Percentiles rank a stretch among this genome's conserved stretches.
phyloP scores from a whole-genome alignment of 2,113 vertebrate genomes.

The Aptenodytes forsteri region DNA sequence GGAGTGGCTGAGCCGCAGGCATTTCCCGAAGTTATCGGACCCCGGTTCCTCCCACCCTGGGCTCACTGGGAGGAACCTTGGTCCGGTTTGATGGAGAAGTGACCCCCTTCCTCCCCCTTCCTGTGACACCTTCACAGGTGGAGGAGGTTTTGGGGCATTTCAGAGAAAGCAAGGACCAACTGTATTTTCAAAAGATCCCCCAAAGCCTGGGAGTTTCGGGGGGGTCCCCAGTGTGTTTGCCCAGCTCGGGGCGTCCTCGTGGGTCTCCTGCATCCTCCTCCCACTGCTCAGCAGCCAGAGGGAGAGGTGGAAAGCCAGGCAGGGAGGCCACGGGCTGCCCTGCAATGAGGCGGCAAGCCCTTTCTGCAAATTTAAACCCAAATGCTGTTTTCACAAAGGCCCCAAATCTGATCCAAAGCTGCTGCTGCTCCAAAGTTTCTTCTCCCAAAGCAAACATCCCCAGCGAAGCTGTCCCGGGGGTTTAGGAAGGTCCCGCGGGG shows the following conservation, averaged over 20 bases:
- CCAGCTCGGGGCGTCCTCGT: fast-evolving
- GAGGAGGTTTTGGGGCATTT: neutral
- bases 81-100: fast-evolving
- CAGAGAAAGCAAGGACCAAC: no score
- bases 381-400: neutral
- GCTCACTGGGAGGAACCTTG: neutral
- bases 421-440: neutral
- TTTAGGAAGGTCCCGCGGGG: neutral
- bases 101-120: neutral
- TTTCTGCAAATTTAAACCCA: fast-evolving
- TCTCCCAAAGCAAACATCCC: neutral
- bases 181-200: neutral
- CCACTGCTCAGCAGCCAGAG: neutral
- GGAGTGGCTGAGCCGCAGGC: neutral
- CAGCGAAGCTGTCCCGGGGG: neutral
- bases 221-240: neutral
- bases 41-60: neutral
- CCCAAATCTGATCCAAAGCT: neutral
- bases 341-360: no score
- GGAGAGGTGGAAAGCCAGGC: neutral
- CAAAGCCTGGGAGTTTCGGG: neutral
- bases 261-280: neutral
- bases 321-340: neutral
- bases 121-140: fast-evolving
- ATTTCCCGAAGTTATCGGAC: neutral